phyloP scores from a whole-genome alignment of 2,797 vertebrate genomes.

The Acanthurus leucopareius region DNA sequence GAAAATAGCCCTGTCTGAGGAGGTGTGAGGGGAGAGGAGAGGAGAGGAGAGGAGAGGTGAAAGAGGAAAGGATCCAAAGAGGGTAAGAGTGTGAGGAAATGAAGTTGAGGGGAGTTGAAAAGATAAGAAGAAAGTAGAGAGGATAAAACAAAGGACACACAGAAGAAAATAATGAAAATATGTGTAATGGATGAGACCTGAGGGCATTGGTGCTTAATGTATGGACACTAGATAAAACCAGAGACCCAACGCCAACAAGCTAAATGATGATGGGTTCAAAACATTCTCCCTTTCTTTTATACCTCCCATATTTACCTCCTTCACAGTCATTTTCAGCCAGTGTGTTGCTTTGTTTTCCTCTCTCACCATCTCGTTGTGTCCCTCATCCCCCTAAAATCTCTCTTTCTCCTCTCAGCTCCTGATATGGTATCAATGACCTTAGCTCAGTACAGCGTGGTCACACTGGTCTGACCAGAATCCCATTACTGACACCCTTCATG shows the following conservation, averaged over 20 bases:
- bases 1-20: constrained; percentile 77
- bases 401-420: constrained; percentile 43
- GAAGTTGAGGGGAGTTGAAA: background rate
- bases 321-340: constrained; percentile 12
- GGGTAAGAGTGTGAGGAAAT: background rate
- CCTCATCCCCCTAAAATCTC: constrained; percentile 12
- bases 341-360: constrained; percentile 61
- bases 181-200: constrained; percentile 61
- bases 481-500: constrained; percentile 84
- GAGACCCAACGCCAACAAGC: constrained; percentile 36
- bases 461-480: constrained; percentile 79
- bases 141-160: constrained; percentile 18
- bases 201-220: constrained; percentile 19
- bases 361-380: constrained; percentile 25
- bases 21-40: constrained; percentile 58
- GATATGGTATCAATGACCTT: constrained; percentile 79
- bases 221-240: constrained; percentile 19
- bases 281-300: constrained; percentile 15
- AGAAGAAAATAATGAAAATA: constrained; percentile 28
- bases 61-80: background rate
- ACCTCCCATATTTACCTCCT: background rate
- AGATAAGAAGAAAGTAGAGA: background rate
- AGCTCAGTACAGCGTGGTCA: constrained; percentile 75
- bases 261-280: constrained; percentile 42
- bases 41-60: constrained; percentile 2